These are phyloP conservation scores for Crambe crambe DNA, from an alignment of 37 sponge, comb jelly and placozoan species.

Conservation along the genomic window DNA sequence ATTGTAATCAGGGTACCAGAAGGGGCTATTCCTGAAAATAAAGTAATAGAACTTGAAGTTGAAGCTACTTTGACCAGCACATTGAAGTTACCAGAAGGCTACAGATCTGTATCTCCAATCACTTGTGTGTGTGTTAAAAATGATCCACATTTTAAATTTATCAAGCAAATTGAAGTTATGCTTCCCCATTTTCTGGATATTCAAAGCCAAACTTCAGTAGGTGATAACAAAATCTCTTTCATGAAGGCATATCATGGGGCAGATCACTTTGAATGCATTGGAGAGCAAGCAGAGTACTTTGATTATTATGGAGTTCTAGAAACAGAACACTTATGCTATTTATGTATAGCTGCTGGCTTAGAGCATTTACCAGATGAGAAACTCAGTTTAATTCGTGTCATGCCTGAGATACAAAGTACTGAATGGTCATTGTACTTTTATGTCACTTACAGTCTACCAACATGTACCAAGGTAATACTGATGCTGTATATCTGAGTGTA, in stretches of 20 bases:
- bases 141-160: conserved; percentile 11
- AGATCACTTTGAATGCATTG: background rate
- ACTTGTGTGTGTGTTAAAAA: background rate
- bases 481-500: no score
- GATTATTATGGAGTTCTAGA: background rate
- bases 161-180: conserved; percentile 11
- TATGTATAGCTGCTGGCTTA: conserved; percentile 11
- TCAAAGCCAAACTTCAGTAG: background rate
- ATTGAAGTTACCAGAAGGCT: background rate
- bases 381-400: background rate
- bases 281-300: background rate
- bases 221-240: background rate
- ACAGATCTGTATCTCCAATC: conserved; percentile 17
- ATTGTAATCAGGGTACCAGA: conserved; percentile 1
- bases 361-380: background rate
- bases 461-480: conserved; percentile 5
- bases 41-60: background rate
- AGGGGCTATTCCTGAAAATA: conserved; percentile 6
- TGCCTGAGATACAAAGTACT: background rate
- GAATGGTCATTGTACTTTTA: background rate
- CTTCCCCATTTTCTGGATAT: conserved; percentile 21
- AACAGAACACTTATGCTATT: conserved; percentile 21
- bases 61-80: background rate
- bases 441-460: conserved; percentile 7
- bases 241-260: background rate